Evolutionary conservation across 2,888 invertebrate species (phyloP).

Genomic region (Pachliopta kotzebuea): DNA sequence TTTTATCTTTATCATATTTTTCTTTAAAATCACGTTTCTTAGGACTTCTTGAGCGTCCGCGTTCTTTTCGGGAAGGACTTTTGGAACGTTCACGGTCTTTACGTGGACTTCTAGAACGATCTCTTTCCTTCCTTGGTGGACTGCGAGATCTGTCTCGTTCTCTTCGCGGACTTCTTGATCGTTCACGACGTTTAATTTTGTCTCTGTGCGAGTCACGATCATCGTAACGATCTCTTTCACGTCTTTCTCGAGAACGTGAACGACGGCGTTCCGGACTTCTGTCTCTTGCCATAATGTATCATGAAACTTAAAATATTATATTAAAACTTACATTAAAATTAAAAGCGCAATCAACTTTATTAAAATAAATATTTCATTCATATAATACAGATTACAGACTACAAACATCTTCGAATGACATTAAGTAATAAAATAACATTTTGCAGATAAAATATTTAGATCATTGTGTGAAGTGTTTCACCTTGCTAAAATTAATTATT

Average conservation of each 20-base stretch:
- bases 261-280: slow-evolving; percentile 67
- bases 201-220: slow-evolving; percentile 68
- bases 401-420: not conserved
- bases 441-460: not conserved
- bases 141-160: slow-evolving; percentile 59
- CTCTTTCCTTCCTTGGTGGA: slow-evolving; percentile 56
- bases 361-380: slow-evolving; percentile 2
- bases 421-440: not conserved
- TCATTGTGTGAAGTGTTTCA: not conserved
- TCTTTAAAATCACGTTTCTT: slow-evolving; percentile 62
- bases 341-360: not conserved
- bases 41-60: slow-evolving; percentile 61
- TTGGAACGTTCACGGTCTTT: slow-evolving; percentile 46
- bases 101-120: slow-evolving; percentile 51
- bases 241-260: slow-evolving; percentile 67
- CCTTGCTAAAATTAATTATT: too few species aligned
- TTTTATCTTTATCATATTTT: slow-evolving; percentile 47
- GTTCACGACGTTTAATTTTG: slow-evolving; percentile 63
- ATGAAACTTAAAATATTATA: not conserved
- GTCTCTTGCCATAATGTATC: slow-evolving; percentile 57
- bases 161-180: slow-evolving; percentile 62
- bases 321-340: not conserved
- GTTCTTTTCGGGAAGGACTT: slow-evolving; percentile 53
- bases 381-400: not conserved
- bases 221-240: slow-evolving; percentile 68